Percentiles rank a stretch among this genome's conserved stretches.
These are phyloP conservation scores for Lepus europaeus DNA, from an alignment of 2,113 vertebrate genomes.

Conservation along the genomic window DNA sequence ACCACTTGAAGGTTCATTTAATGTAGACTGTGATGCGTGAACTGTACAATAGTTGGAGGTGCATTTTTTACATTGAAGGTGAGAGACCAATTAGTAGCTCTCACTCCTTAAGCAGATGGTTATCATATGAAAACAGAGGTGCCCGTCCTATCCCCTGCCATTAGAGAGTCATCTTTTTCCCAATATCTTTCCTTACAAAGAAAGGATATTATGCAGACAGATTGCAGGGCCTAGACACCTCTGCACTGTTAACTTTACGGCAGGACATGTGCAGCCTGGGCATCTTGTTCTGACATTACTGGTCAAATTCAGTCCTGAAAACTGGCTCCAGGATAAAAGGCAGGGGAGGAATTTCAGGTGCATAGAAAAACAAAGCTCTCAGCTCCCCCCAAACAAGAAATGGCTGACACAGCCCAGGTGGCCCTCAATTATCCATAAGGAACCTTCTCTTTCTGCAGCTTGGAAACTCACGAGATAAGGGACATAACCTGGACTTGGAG, in stretches of 20 bases:
- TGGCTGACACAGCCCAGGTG: background rate
- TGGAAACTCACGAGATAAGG: background rate
- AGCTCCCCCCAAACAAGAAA: conserved; percentile 16
- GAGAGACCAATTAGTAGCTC: conserved; percentile 80
- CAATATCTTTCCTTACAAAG: conserved; percentile 72
- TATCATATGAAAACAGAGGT: conserved; percentile 70
- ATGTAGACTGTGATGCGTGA: conserved; percentile 72
- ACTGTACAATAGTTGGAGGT: conserved; percentile 70
- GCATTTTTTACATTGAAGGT: conserved; percentile 78
- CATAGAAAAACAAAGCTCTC: conserved; percentile 53
- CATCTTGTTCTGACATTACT: conserved; percentile 63
- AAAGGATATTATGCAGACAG: conserved; percentile 67
- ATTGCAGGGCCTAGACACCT: conserved; percentile 55
- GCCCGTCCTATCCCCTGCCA: conserved; percentile 64
- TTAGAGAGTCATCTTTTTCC: conserved; percentile 77
- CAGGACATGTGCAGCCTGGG: conserved; percentile 50
- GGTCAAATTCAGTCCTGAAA: conserved; percentile 60
- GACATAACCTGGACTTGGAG: background rate
- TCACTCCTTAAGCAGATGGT: conserved; percentile 78
- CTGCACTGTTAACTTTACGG: conserved; percentile 62
- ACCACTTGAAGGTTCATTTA: conserved; percentile 75
- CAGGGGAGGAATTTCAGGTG: conserved; percentile 34
- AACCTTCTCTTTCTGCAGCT: background rate
- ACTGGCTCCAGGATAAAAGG: conserved; percentile 43
- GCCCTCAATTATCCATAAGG: background rate